Evolutionary conservation across 2,888 invertebrate genomes (phyloP), one percentile per base, ranked within the genome.

Genomic region (Ennomos quercinarius): DNA sequence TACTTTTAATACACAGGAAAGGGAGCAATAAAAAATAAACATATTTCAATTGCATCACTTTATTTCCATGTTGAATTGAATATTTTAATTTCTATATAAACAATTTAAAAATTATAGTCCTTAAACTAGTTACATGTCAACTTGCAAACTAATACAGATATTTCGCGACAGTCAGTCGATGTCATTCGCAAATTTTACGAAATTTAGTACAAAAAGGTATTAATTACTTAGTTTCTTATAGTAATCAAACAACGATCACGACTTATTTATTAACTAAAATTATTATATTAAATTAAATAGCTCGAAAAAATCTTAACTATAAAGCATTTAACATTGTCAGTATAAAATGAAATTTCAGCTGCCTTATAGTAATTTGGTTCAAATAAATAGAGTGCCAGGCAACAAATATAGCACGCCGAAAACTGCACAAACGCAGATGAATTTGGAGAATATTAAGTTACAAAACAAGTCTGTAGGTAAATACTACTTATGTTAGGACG

Each of bases 11-110:
- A 27, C 0, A 27, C 6, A 27, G 27, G 27, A 27, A 0, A 27
- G 27, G 27, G 4, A 6, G 27, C 27, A 6, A 27, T 27, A 27
- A 27, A 27, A 57, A 61, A 48, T 57, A 46, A 5, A 41, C 47
- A 56, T 57, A 50, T 56, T 66, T 87, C 83, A 87, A 87, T 84
- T 76, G 86, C 84, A 86, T 87, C 87, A 86, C 84, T 90, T 90
- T 90, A 89, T 89, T 89, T 79, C 85, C 87, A 88, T 87, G 83
- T 78, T 84, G 85, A 89, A 87, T 88, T 86, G 89, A 89, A 87
- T 84, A 86, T 88, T 91, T 89, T 88, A 80, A 88, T 83, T 77
- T 88, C 89, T 89, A 90, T 90, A 89, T 88, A 91, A 87, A 89
- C 90, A 89, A 85, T 87, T 87, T 90, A 86, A 87, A 88, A 90